Percentiles rank a stretch among this genome's conserved stretches.
phyloP scores from a whole-genome alignment of 2,797 vertebrate species.

The Aphelocoma californica region DNA sequence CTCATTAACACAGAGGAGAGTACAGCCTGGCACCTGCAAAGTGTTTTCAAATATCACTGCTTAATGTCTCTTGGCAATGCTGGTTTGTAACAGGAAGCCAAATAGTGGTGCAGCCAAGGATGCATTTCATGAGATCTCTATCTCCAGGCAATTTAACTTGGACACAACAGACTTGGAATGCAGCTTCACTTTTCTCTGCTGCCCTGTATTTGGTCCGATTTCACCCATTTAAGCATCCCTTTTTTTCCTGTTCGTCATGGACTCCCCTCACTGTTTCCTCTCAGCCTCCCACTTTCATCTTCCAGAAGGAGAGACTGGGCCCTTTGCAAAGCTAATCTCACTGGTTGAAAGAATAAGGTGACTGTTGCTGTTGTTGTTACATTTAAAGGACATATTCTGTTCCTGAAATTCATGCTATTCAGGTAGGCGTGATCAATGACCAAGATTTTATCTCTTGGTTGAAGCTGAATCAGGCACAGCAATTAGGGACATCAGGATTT shows the following conservation, averaged over 20 bases:
- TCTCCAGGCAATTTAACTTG: conserved; percentile 49
- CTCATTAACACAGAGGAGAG: conserved; percentile 52
- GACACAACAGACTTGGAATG: not conserved
- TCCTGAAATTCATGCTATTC: not conserved
- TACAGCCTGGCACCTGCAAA: conserved; percentile 64
- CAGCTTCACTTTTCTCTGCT: conserved; percentile 4
- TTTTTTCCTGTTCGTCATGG: not conserved
- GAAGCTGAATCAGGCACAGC: not conserved
- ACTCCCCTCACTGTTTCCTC: not conserved
- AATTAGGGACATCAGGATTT: not conserved
- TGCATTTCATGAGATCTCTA: conserved; percentile 36
- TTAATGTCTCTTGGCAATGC: conserved; percentile 62
- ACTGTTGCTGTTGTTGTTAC: not conserved
- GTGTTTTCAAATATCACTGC: conserved; percentile 58
- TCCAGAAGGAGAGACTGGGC: not conserved
- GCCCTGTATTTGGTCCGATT: not conserved
- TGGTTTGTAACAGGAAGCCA: conserved; percentile 42
- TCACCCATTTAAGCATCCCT: not conserved
- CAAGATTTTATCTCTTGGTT: not conserved
- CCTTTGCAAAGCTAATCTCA: not conserved
- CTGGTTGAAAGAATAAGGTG: not conserved
- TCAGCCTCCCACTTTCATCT: not conserved
- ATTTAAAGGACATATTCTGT: not conserved
- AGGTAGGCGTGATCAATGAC: not conserved
- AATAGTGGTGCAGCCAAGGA: conserved; percentile 40